Evolutionary conservation across 2,113 vertebrate genomes (phyloP).

Genomic region (Poicephalus meyeri): DNA sequence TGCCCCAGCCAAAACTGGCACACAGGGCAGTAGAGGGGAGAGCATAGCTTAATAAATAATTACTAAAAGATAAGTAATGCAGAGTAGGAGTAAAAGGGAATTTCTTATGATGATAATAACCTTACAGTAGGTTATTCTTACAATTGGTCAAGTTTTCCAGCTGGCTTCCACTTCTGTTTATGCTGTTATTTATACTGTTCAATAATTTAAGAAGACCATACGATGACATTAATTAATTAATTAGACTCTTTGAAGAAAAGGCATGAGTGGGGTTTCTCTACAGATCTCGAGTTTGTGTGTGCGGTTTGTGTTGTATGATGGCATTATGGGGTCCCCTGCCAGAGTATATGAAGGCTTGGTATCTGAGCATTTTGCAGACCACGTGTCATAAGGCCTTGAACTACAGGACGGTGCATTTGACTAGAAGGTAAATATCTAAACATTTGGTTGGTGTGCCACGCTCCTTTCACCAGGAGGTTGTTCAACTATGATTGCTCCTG

Average conservation of each 20-base stretch:
- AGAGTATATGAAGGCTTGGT: rapidly evolving
- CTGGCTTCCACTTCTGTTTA: background rate
- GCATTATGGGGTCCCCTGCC: background rate
- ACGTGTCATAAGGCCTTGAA: background rate
- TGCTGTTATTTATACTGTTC: background rate
- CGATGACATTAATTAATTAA: background rate
- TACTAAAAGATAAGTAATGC: background rate
- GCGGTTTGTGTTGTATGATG: background rate
- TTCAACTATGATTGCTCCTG: background rate
- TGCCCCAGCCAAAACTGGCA: background rate
- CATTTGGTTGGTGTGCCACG: background rate
- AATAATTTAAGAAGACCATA: background rate
- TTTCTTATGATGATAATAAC: background rate
- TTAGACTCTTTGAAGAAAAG: background rate
- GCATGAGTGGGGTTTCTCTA: background rate
- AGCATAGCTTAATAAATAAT: background rate
- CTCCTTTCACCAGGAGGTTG: background rate
- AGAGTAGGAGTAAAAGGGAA: background rate
- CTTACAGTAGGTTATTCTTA: background rate
- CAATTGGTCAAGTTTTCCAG: background rate
- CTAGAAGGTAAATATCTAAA: background rate
- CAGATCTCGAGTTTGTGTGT: background rate
- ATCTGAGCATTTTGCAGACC: background rate
- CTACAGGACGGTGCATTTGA: rapidly evolving
- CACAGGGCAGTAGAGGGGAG: background rate